Evolutionary conservation across 2,113 vertebrate species (phyloP).

Genomic region (Thinocorus orbignyianus): DNA sequence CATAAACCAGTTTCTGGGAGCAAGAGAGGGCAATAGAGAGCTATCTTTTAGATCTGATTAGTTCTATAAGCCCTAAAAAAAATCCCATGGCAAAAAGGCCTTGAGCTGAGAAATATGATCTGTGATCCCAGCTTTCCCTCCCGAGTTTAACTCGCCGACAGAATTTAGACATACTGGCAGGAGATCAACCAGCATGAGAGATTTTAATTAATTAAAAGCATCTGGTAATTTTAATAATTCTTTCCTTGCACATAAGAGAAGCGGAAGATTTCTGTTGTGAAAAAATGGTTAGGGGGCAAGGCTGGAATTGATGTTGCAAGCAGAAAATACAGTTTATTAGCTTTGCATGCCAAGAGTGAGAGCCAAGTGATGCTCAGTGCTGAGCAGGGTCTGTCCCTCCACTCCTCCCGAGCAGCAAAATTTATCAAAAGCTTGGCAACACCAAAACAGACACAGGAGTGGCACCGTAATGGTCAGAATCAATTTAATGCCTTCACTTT

Average conservation of each 20-base stretch:
- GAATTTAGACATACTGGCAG: constrained; percentile 1
- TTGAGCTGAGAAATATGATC: not conserved
- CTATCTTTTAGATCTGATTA: constrained; percentile 12
- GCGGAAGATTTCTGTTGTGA: not conserved
- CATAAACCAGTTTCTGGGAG: not conserved
- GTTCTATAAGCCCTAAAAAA: not conserved
- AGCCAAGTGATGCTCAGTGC: not conserved
- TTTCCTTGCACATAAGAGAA: not conserved
- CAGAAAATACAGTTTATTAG: not conserved
- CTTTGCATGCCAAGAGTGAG: not conserved
- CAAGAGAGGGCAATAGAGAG: constrained; percentile 67
- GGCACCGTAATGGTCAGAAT: not conserved
- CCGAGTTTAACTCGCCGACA: not conserved
- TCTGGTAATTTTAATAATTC: not conserved
- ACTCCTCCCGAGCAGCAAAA: not conserved
- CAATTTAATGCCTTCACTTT: not conserved
- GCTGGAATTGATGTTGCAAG: not conserved
- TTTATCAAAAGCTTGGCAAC: not conserved
- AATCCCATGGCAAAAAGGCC: not conserved
- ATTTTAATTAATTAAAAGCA: constrained; percentile 28
- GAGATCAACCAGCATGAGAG: not conserved
- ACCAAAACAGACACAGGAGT: not conserved
- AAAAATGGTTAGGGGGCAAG: not conserved
- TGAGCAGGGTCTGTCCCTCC: not conserved
- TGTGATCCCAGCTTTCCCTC: not conserved